Base-by-base conservation (phyloP, 2,113 vertebrate genomes). In the Alligator mississippiensis region DNA sequence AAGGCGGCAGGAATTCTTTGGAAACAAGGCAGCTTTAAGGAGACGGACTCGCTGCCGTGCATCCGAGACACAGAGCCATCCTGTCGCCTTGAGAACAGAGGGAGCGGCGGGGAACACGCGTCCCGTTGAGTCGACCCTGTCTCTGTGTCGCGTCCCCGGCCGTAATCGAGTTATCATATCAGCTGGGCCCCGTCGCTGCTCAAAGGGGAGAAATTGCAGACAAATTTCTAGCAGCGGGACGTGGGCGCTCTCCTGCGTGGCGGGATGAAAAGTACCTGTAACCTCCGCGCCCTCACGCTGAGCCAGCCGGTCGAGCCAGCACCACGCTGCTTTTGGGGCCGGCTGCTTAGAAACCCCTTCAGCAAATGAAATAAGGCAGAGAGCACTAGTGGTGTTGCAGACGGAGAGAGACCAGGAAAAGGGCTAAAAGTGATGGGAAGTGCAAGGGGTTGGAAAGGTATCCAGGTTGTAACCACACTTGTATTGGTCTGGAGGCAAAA, bases 181-280 rank as follows among this genome's bases (percentile, higher is more conserved):
- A 1, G 76, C 85, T 87, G 77, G 94, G 87, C 81, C 55, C 93
- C 47, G 89, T 95, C 63, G 0, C 91, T n/a, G 94, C 93, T 97
- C 96, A 98, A 97, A 97, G 93, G 94, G 92, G 85, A 82, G 94
- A 97, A 98, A 96, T 96, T 97, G 97, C 94, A 89, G 96, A 98
- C 98, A 98, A 98, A 98, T 98, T 97, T 97, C 96, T 96, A 96
- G 95, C 98, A 98, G 98, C 96, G 2, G 98, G 98, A 97, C 0
- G 1, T 88, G 82, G 80, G 91, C 60, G 95, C 91, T 97, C 90
- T 97, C 96, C 96, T 98, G 98, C 57, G 80, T 98, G 98, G 98
- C 95, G 59, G 97, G 95, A 96, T 98, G 96, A 97, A 97, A 97
- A 96, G 97, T 98, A 98, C 98, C 98, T 98, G 98, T 97, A 97